These are phyloP conservation scores for Phalangium opilio DNA, from an alignment of 2,888 invertebrate species.

Conservation along the genomic window DNA sequence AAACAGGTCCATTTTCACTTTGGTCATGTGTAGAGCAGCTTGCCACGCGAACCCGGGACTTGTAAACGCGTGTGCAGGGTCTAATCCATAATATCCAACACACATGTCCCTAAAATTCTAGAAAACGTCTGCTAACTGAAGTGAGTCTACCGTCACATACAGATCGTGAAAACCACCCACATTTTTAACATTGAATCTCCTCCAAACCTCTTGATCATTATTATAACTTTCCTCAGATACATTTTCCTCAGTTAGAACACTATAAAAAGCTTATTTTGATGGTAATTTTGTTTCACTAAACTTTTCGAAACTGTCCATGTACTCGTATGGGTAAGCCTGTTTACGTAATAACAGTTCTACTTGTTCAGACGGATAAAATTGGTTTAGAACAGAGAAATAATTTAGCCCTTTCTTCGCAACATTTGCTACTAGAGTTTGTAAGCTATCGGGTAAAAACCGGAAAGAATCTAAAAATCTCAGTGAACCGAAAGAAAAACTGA, in stretches of 20 bases:
- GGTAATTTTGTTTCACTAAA: slow-evolving; percentile 19
- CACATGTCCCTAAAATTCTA: too few relatives aligned
- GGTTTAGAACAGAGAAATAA: slow-evolving; percentile 13
- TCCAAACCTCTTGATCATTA: slow-evolving; percentile 20
- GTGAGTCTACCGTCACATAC: too few relatives aligned
- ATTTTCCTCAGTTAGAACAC: slow-evolving; percentile 5
- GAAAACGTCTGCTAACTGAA: too few relatives aligned
- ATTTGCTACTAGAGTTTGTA: neutral
- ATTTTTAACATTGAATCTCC: slow-evolving; percentile 17
- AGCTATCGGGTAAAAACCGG: slow-evolving; percentile 2
- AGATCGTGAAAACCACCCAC: too few relatives aligned
- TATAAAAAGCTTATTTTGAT: slow-evolving; percentile 9
- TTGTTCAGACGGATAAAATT: too few relatives aligned
- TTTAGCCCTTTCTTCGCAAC: neutral
- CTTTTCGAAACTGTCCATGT: neutral
- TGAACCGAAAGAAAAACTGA: slow-evolving; percentile 1
- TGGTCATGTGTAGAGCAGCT: too few relatives aligned
- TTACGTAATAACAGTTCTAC: too few relatives aligned
- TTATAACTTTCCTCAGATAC: slow-evolving; percentile 20
- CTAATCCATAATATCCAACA: too few relatives aligned
- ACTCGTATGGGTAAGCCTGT: neutral
- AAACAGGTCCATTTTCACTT: too few relatives aligned
- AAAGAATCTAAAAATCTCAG: slow-evolving; percentile 5
- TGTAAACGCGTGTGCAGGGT: too few relatives aligned
- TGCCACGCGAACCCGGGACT: too few relatives aligned